Evolutionary conservation across 2,797 vertebrate genomes (phyloP), one percentile per base, ranked within the genome.

Genomic region (Manis pentadactyla): DNA sequence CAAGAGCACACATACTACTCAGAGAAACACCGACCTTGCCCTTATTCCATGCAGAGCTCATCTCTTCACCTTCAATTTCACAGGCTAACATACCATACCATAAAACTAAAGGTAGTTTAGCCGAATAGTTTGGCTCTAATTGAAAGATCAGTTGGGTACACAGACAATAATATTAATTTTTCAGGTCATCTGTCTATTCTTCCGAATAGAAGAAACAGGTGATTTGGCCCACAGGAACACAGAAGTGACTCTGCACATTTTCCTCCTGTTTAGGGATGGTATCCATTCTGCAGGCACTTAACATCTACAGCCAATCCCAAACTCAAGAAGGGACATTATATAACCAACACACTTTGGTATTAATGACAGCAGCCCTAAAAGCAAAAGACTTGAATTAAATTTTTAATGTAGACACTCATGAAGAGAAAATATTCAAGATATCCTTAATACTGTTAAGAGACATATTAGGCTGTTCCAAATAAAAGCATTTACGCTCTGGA

Each of bases 221-320:
- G 89, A 97, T 79, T 73, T 97, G 95, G 96, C 94, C 61, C 69
- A 82, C 0, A 73, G 89, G 59, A 89, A 92, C 75, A 90, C 0
- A 92, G 63, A 90, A 96, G 63, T 96, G 95, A 97, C 95, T 93
- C 11, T 97, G 96, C 93, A 97, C 51, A 97, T 97, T 96, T 95
- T 93, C 78, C 42, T 88, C 53, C 27, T 51, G 69, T 75, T 92
- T 63, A 97, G 77, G 90, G 61, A 90, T n/a, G 66, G 55, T 74
- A 90, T 51, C 78, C 77, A 89, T 13, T 61, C 19, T 74, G 82
- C 61, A 0, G 46, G 57, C 68, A 82, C 63, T 93, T 92, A 85
- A 64, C 42, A 93, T 78, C 31, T 91, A 93, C 17, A 83, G 83
- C 55, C 86, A 93, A 87, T 68, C 51, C 73, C 94, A 42, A 53